Evolutionary conservation across 2,888 invertebrate genomes (phyloP).

Genomic region (Abscondita cerata): DNA sequence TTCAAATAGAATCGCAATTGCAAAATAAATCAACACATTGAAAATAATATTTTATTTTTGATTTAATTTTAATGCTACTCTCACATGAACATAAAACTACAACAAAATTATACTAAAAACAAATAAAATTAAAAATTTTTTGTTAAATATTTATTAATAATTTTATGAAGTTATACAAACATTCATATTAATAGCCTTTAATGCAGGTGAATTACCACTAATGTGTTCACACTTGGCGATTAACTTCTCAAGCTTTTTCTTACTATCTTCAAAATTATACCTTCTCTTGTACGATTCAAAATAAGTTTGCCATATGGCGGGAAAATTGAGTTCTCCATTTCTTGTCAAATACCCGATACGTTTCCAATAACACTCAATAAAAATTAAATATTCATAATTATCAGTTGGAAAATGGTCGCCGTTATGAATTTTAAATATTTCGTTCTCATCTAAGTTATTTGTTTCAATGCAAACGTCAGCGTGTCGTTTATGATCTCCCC

Average conservation of each 20-base stretch:
- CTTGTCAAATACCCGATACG: neutral
- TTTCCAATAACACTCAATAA: conserved; percentile 9
- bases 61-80: no score
- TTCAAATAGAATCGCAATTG: no score
- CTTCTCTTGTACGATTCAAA: neutral
- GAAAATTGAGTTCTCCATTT: neutral
- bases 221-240: neutral
- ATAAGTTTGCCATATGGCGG: neutral
- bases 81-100: no score
- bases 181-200: conserved; percentile 4
- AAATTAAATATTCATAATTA: neutral
- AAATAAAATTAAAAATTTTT: no score
- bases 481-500: neutral
- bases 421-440: conserved; percentile 1
- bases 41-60: no score
- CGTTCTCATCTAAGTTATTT: neutral
- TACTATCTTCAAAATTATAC: neutral
- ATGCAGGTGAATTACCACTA: neutral
- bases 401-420: neutral
- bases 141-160: no score
- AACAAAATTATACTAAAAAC: no score
- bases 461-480: conserved; percentile 1
- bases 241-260: neutral
- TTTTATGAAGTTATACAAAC: neutral
- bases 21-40: no score